Conservation (phyloP, 1,140 invertebrate species). For the Propsilocerus akamusi region DNA sequence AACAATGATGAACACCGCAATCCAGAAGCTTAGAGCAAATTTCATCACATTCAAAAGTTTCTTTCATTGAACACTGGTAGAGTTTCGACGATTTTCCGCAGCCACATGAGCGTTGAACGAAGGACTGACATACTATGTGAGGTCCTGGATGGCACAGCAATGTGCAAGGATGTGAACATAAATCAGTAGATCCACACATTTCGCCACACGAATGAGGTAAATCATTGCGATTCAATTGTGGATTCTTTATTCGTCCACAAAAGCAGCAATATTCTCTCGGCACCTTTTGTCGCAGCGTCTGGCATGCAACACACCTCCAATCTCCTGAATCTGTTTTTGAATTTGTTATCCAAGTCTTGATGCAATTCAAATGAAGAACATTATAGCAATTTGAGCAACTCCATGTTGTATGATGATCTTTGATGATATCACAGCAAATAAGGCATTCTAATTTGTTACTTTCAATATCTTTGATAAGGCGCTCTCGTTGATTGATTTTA, state of each 20-base stretch:
- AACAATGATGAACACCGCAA: conserved; percentile 58
- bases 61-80: conserved; percentile 48
- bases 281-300: conserved; percentile 44
- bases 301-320: conserved; percentile 89
- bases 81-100: conserved; percentile 48
- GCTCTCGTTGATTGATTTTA: conserved; percentile 42
- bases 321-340: conserved; percentile 54
- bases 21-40: conserved; percentile 49
- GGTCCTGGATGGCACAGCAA: conserved; percentile 82
- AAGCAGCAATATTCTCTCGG: conserved; percentile 66
- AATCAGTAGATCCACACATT: conserved; percentile 45
- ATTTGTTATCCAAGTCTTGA: conserved; percentile 75
- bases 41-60: conserved; percentile 48
- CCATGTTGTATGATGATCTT: conserved; percentile 66
- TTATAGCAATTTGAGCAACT: conserved; percentile 79
- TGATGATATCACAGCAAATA: conserved; percentile 76
- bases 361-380: conserved; percentile 76
- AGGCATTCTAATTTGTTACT: conserved; percentile 70
- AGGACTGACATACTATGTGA: conserved; percentile 58
- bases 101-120: conserved; percentile 42
- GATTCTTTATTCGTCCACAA: conserved; percentile 58
- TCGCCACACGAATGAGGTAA: conserved; percentile 81
- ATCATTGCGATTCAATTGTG: conserved; percentile 49
- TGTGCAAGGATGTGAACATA: conserved; percentile 69
- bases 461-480: conserved; percentile 61